Evolutionary conservation across 2,797 vertebrate genomes (phyloP), one percentile per base, ranked within the genome.

Genomic region (Margarornis squamiger): DNA sequence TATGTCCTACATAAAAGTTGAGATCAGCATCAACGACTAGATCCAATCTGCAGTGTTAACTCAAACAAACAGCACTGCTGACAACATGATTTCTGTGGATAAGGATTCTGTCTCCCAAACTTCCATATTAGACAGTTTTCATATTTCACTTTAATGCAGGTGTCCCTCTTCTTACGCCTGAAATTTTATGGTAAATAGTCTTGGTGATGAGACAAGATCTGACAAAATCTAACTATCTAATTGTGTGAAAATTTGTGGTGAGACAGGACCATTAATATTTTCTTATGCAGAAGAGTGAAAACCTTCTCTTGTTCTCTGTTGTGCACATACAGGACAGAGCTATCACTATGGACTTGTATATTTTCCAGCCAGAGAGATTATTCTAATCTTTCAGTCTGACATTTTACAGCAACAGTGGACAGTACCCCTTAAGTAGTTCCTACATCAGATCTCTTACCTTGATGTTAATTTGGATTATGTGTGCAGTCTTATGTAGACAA

Each of bases 1-100:
- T 84, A 54, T 84, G 88, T 84, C 91, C 91, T 88, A 86, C 63
- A 59, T 93, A 38, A 46, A 90, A 91, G 62, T 43, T 49, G 83
- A 90, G 88, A 90, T 88, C 93, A 91, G 76, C 87, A 90, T 52
- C 88, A 81, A 59, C 0, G 0, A 65, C 79, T 76, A 88, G 82
- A 92, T 84, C 67, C 71, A 93, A 82, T 67, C 80, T 87, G 80
- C 86, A 93, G 79, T 16, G 4, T 87, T 87, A 85, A 85, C 43
- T 90, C 83, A 88, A 66, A 55, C 43, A 84, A 86, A 73, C 86
- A 61, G 87, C 1, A 2, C 70, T 76, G 90, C 91, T 95, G 90
- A 74, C 79, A 94, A 36, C 65, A 41, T 12, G 67, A 9, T 57
- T 89, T 94, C 83, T 76, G 61, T 29, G 67, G 67, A 46, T 82